A percentile compares a stretch with the other conserved stretches of the same genome.
phyloP scores from a whole-genome alignment of 2,797 vertebrate species.

The Zenarchopterus dispar region DNA sequence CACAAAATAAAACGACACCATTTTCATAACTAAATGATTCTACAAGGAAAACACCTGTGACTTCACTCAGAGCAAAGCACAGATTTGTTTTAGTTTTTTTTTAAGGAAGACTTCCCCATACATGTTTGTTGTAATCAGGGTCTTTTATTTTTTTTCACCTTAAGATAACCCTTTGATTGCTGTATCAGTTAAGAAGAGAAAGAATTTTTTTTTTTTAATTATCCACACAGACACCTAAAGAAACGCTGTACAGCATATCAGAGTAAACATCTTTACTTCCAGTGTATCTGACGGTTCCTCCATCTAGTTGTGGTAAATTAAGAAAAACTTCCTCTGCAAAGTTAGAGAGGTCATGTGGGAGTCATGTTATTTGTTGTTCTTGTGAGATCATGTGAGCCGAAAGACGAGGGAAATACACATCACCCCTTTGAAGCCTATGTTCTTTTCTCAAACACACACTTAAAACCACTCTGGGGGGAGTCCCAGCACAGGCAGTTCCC shows the following conservation, averaged over 20 bases:
- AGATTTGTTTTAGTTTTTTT: too few relatives aligned
- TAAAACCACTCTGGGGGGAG: slow-evolving; percentile 54
- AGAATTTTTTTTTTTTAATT: not conserved
- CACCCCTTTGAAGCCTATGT: slow-evolving; percentile 39
- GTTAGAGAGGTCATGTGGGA: slow-evolving; percentile 71
- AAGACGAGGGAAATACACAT: slow-evolving; percentile 68
- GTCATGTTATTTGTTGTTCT: slow-evolving; percentile 78
- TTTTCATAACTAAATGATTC: too few relatives aligned
- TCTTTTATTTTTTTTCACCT: not conserved
- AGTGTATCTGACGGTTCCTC: not conserved
- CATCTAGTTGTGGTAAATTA: slow-evolving; percentile 3
- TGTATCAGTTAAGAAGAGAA: not conserved
- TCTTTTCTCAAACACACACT: slow-evolving; percentile 20
- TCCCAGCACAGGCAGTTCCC: slow-evolving; percentile 66
- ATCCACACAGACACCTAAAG: not conserved
- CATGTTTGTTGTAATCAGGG: too few relatives aligned
- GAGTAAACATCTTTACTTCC: not conserved
- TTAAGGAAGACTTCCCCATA: too few relatives aligned
- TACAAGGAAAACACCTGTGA: too few relatives aligned
- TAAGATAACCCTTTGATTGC: not conserved
- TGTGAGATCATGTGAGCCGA: slow-evolving; percentile 74
- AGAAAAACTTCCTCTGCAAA: slow-evolving; percentile 37
- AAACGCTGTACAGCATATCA: not conserved
- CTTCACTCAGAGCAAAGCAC: too few relatives aligned
- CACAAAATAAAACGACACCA: too few relatives aligned